Evolutionary conservation across 2,797 vertebrate species (phyloP).

Genomic region (Semotilus atromaculatus): DNA sequence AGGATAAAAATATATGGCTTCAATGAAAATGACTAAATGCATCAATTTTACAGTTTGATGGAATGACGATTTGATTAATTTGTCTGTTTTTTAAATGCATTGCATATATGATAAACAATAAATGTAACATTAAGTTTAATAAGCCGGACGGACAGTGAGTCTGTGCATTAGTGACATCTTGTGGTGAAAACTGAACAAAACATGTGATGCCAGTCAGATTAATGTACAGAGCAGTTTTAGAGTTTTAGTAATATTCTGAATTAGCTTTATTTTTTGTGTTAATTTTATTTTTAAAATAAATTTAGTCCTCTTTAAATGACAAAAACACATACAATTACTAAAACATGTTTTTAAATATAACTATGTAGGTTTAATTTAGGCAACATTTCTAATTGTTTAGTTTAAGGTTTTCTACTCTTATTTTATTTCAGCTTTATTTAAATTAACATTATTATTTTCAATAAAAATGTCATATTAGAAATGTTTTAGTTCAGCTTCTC

Average conservation of each 20-base stretch:
- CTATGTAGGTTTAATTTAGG: too few species aligned
- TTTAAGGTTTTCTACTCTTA: too few species aligned
- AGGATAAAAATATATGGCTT: neutral
- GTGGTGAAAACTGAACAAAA: constrained; percentile 54
- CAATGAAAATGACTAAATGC: neutral
- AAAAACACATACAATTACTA: too few species aligned
- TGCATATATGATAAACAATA: neutral
- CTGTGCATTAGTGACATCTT: constrained; percentile 65
- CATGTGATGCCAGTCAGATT: neutral
- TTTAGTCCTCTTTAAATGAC: too few species aligned
- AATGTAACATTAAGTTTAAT: neutral
- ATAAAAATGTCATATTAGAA: neutral
- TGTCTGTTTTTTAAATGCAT: neutral
- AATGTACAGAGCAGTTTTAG: too few species aligned
- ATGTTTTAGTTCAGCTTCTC: neutral
- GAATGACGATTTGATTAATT: neutral
- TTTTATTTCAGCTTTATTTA: too few species aligned
- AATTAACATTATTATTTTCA: too few species aligned
- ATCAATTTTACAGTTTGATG: neutral
- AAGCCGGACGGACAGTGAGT: neutral
- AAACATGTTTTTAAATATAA: too few species aligned
- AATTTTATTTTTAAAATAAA: too few species aligned
- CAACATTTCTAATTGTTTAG: too few species aligned
- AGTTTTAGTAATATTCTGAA: too few species aligned
- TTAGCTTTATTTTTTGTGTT: too few species aligned